These are phyloP conservation scores for Cavia porcellus DNA, from an alignment of 2,113 vertebrate species.

Conservation along the genomic window DNA sequence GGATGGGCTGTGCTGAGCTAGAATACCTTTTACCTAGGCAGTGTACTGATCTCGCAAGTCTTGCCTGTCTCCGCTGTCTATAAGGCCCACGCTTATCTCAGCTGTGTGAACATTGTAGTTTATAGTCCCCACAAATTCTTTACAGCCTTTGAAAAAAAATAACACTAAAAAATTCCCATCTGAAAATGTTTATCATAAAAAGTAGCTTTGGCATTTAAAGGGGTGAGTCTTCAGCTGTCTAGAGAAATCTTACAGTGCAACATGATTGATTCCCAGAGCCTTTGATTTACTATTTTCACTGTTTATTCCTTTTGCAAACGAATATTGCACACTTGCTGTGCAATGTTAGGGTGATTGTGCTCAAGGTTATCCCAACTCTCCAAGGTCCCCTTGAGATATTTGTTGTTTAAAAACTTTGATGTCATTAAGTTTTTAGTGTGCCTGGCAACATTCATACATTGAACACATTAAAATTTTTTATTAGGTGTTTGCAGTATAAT, in stretches of 20 bases:
- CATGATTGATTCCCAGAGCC: neutral
- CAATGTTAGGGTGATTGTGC: neutral
- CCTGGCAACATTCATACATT: neutral
- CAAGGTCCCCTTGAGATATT: neutral
- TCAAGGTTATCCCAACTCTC: neutral
- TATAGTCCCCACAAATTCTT: neutral
- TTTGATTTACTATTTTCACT: constrained; percentile 10
- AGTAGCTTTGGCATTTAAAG: constrained; percentile 38
- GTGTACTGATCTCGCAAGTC: neutral
- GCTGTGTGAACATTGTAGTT: neutral
- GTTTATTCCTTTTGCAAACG: neutral
- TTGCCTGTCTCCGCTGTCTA: neutral
- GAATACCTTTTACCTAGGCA: neutral
- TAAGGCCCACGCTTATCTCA: neutral
- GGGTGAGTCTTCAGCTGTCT: constrained; percentile 51
- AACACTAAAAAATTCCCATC: neutral
- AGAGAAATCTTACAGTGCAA: constrained; percentile 34
- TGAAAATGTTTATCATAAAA: constrained; percentile 57
- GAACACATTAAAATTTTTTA: neutral
- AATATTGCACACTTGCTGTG: neutral
- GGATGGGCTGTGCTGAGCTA: neutral
- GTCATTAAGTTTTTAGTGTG: neutral
- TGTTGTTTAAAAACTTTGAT: neutral
- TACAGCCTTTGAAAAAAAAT: neutral
- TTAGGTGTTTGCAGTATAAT: neutral